phyloP scores from a whole-genome alignment of 2,888 invertebrate species.

The Panzeria rudis region DNA sequence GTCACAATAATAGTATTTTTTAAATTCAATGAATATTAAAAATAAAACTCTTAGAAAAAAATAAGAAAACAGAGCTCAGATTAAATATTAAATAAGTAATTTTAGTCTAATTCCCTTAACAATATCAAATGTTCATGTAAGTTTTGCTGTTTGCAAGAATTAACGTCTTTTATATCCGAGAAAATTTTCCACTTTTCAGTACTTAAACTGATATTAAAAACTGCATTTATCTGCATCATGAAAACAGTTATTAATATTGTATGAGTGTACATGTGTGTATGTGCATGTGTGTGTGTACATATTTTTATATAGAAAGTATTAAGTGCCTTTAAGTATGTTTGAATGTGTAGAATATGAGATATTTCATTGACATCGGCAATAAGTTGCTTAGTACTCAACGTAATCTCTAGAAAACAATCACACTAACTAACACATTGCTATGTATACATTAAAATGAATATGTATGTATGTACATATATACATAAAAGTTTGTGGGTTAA shows the following conservation, averaged over 20 bases:
- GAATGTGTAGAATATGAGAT: slow-evolving; percentile 9
- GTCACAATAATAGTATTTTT: neutral
- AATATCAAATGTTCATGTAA: neutral
- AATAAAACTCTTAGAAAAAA: neutral
- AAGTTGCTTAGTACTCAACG: slow-evolving; percentile 36
- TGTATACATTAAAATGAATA: no score
- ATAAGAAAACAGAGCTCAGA: neutral
- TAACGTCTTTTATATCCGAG: neutral
- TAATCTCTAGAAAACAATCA: slow-evolving; percentile 30
- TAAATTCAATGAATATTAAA: slow-evolving; percentile 20
- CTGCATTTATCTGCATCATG: slow-evolving; percentile 37
- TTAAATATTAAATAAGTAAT: slow-evolving; percentile 25
- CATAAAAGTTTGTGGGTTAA: neutral
- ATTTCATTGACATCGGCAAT: slow-evolving; percentile 56
- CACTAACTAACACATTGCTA: neutral
- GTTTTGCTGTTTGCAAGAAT: neutral
- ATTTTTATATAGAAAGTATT: neutral
- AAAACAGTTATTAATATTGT: slow-evolving; percentile 13
- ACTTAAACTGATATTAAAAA: slow-evolving; percentile 38
- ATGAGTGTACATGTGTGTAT: neutral
- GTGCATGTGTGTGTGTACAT: neutral
- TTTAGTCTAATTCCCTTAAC: slow-evolving; percentile 12
- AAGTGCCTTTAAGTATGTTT: neutral
- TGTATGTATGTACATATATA: neutral
- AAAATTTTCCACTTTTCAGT: slow-evolving; percentile 23